Percentiles rank a stretch among this genome's conserved stretches.
Conservation (phyloP, 2,888 invertebrate species). For the Zhuqinia jingwanae region DNA sequence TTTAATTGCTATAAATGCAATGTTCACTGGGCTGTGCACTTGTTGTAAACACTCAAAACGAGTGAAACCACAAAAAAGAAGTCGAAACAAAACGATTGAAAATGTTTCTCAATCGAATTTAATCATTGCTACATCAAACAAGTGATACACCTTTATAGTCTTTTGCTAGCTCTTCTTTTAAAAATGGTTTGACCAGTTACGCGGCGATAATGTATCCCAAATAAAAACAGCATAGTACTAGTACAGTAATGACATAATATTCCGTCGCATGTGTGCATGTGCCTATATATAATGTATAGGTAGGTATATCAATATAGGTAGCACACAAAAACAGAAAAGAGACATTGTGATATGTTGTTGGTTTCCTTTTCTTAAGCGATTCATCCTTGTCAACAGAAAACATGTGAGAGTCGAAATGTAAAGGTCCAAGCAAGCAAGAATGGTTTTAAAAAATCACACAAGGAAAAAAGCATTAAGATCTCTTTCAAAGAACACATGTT, state of each 20-base stretch:
- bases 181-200: too few relatives aligned
- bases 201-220: too few relatives aligned
- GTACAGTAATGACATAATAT: too few relatives aligned
- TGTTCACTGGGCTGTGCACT: too few relatives aligned
- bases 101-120: not conserved
- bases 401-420: not conserved
- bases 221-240: too few relatives aligned
- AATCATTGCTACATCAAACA: not conserved
- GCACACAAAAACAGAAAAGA: not conserved
- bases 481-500: conserved; percentile 33
- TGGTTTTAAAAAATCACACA: not conserved
- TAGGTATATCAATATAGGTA: too few relatives aligned
- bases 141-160: too few relatives aligned
- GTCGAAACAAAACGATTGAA: conserved; percentile 6
- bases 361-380: conserved; percentile 27
- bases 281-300: too few relatives aligned
- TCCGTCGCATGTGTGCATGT: too few relatives aligned
- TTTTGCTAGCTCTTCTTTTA: too few relatives aligned
- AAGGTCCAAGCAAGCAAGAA: conserved; percentile 21
- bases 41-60: not conserved
- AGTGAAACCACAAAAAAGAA: conserved; percentile 2
- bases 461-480: conserved; percentile 1
- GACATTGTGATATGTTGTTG: too few relatives aligned
- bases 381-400: conserved; percentile 53
- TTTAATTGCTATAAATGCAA: conserved; percentile 12